phyloP scores from a whole-genome alignment of 2,797 vertebrate genomes.

The Epinephelus malabaricus region DNA sequence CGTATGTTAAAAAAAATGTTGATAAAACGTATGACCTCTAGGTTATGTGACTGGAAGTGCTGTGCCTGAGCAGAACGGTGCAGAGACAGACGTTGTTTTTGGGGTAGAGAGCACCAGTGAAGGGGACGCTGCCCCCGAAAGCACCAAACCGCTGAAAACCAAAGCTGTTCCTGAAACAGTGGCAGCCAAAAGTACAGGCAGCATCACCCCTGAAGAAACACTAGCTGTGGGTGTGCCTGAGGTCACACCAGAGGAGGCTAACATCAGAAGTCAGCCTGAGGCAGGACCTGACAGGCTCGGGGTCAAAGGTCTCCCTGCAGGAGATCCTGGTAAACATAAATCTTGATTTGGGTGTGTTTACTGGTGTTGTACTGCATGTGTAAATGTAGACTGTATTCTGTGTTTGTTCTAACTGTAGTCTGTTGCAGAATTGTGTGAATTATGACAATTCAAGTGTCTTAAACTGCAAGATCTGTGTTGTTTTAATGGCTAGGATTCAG shows the following conservation, averaged over 20 bases:
- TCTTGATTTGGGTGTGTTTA: slow-evolving; percentile 30
- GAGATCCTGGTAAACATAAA: slow-evolving; percentile 67
- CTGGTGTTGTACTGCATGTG: slow-evolving; percentile 50
- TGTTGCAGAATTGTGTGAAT: not conserved
- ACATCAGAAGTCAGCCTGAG: slow-evolving; percentile 47
- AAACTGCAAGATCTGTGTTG: not conserved
- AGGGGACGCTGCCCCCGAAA: slow-evolving; percentile 44
- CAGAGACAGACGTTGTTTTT: slow-evolving; percentile 58
- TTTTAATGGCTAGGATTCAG: slow-evolving; percentile 41
- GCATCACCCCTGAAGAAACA: slow-evolving; percentile 28
- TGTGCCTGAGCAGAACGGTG: slow-evolving; percentile 64
- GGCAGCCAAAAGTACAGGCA: slow-evolving; percentile 33
- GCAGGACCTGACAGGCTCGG: slow-evolving; percentile 23
- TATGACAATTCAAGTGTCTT: not conserved
- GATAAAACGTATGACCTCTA: slow-evolving; percentile 66
- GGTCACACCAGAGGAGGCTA: slow-evolving; percentile 45
- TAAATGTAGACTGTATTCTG: slow-evolving; percentile 23
- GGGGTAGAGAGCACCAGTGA: slow-evolving; percentile 44
- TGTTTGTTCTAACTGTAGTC: slow-evolving; percentile 26
- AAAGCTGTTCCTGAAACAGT: slow-evolving; percentile 59
- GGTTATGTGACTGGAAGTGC: slow-evolving; percentile 75
- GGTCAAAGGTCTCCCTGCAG: slow-evolving; percentile 57
- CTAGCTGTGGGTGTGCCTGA: slow-evolving; percentile 23
- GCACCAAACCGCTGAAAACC: slow-evolving; percentile 34
- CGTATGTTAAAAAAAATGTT: slow-evolving; percentile 6